phyloP scores from a whole-genome alignment of 2,888 invertebrate genomes.

The Dromius quadrimaculatus region DNA sequence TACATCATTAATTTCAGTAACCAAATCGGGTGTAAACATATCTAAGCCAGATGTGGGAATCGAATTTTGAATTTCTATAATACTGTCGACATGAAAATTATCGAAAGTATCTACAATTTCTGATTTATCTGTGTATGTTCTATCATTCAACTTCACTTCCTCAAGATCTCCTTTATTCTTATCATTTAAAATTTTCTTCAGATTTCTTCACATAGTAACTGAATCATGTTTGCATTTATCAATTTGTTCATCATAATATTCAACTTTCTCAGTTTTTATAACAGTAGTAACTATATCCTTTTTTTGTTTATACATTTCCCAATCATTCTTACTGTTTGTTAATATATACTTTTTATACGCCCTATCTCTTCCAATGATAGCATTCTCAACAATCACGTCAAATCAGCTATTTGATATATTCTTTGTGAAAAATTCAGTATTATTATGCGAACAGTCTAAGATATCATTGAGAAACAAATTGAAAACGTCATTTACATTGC shows the following conservation, averaged over 20 bases:
- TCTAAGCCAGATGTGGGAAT: too few species aligned
- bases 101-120: neutral
- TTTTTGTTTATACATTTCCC: neutral
- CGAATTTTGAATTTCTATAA: neutral
- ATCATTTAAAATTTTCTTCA: neutral
- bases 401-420: neutral
- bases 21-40: too few species aligned
- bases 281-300: neutral
- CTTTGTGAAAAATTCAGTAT: neutral
- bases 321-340: neutral
- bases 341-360: neutral
- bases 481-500: neutral
- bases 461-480: neutral
- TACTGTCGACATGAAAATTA: neutral
- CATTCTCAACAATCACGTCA: conserved; percentile 2
- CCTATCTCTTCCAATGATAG: neutral
- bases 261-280: neutral
- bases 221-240: neutral
- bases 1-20: too few species aligned
- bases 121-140: neutral
- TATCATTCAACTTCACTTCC: neutral
- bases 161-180: neutral
- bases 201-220: neutral
- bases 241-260: neutral
- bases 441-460: neutral